Evolutionary conservation across 2,888 invertebrate species (phyloP).

Genomic region (Plusia festucae): DNA sequence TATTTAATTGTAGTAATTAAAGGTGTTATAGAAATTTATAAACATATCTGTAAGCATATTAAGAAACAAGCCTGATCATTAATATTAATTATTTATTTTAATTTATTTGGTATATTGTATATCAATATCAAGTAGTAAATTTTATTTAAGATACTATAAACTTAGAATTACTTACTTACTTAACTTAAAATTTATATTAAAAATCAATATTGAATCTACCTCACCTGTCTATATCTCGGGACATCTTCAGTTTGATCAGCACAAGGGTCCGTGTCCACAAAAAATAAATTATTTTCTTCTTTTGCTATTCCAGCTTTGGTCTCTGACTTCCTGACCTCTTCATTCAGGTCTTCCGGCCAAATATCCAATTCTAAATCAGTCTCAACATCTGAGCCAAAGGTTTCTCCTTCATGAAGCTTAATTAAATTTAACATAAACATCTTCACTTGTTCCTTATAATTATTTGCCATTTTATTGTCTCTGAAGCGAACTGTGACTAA

Average conservation of each 20-base stretch:
- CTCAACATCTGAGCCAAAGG: conserved; percentile 68
- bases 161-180: no score
- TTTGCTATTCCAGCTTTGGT: conserved; percentile 35
- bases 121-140: no score
- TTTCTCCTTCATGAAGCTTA: conserved; percentile 72
- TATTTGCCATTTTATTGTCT: conserved; percentile 78
- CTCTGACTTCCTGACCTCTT: conserved; percentile 40
- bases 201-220: conserved; percentile 5
- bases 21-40: no score
- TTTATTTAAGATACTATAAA: no score
- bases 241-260: conserved; percentile 64
- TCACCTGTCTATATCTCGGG: conserved; percentile 80
- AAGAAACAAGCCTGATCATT: no score
- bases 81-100: no score
- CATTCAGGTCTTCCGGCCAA: conserved; percentile 80
- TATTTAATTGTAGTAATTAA: no score
- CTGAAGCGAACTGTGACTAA: conserved; percentile 83
- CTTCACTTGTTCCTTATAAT: conserved; percentile 83
- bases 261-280: conserved; percentile 81
- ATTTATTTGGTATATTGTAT: no score
- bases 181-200: no score
- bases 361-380: conserved; percentile 80
- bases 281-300: conserved; percentile 74
- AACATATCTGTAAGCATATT: no score
- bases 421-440: conserved; percentile 83